These are phyloP conservation scores for Yasuhikotakia modesta DNA, from an alignment of 2,797 vertebrate species.

Conservation along the genomic window DNA sequence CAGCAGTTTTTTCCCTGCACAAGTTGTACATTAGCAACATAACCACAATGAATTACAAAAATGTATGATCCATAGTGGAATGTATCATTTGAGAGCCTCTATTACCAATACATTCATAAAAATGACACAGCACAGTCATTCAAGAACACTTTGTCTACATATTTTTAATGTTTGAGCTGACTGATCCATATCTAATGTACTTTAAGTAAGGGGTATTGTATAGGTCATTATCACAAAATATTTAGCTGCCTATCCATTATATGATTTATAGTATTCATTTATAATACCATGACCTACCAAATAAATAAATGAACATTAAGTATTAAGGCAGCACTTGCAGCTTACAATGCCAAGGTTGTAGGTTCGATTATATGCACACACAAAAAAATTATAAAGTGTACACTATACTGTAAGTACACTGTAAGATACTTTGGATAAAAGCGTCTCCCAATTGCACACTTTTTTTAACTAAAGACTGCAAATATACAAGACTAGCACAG, in stretches of 20 bases:
- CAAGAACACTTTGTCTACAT: neutral
- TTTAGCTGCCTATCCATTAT: neutral
- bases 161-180: neutral
- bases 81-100: neutral
- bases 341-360: neutral
- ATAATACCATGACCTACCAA: neutral
- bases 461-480: too few species aligned
- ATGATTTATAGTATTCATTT: neutral
- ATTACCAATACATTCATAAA: neutral
- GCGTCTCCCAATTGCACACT: too few species aligned
- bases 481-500: too few species aligned
- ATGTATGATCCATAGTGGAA: neutral
- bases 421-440: too few species aligned
- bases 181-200: neutral
- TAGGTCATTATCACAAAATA: neutral
- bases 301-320: neutral
- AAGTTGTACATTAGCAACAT: conserved; percentile 5
- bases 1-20: conserved; percentile 37
- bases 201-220: neutral
- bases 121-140: neutral
- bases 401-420: too few species aligned
- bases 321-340: neutral
- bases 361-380: neutral
- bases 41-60: conserved; percentile 5
- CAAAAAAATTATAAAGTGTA: too few species aligned